Conservation (phyloP, 2,113 vertebrate species). For the Cathartes aura region DNA sequence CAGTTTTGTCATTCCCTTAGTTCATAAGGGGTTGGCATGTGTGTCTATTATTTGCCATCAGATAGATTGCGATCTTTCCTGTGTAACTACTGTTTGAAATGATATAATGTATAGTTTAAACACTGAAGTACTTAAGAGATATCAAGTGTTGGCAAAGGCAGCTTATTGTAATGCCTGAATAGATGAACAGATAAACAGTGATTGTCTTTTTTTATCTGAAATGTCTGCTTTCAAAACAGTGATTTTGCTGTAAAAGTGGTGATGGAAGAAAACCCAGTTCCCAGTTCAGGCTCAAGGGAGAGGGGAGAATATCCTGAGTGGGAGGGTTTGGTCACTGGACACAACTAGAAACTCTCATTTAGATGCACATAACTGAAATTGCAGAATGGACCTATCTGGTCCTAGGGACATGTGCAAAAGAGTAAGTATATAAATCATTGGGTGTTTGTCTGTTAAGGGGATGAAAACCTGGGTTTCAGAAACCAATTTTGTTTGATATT, state of each 20-base stretch:
- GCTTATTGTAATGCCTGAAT: neutral
- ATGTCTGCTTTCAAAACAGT: neutral
- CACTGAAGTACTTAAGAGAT: neutral
- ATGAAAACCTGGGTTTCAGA: neutral
- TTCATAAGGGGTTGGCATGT: neutral
- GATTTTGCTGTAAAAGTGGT: neutral
- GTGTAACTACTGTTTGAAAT: neutral
- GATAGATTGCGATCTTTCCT: neutral
- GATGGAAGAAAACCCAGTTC: neutral
- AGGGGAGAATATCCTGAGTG: neutral
- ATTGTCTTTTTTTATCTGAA: neutral
- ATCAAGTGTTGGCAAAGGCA: neutral
- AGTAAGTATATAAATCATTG: neutral
- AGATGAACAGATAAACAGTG: neutral
- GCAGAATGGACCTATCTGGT: neutral
- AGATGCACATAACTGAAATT: neutral
- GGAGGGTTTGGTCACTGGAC: neutral
- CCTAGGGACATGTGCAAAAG: neutral
- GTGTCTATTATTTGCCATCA: neutral
- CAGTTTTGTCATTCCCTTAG: neutral
- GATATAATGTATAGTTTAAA: neutral
- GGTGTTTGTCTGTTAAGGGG: neutral
- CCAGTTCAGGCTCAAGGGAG: neutral
- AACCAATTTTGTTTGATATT: neutral
- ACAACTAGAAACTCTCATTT: neutral